Percentiles rank a stretch among this genome's conserved stretches.
phyloP scores from a whole-genome alignment of 2,888 invertebrate genomes.

The Drosophila parthenogenetica region DNA sequence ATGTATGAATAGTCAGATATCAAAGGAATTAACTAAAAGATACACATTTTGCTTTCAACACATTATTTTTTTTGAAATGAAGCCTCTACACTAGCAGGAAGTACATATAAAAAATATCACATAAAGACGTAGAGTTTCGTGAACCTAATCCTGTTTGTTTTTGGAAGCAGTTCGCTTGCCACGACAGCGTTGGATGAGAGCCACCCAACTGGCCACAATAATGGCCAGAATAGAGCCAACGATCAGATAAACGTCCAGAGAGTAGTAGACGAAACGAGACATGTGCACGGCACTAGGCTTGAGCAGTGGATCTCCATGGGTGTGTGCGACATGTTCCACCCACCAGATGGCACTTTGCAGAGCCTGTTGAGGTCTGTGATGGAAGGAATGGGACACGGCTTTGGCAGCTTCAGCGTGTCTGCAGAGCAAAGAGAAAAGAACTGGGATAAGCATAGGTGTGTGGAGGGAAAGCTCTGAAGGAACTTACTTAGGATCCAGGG shows the following conservation, averaged over 20 bases:
- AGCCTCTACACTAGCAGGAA: constrained; percentile 26
- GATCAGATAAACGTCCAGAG: constrained; percentile 80
- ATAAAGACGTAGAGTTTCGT: constrained; percentile 33
- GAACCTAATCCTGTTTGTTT: constrained; percentile 64
- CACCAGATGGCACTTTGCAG: constrained; percentile 88
- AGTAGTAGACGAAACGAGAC: constrained; percentile 82
- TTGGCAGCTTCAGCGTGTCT: constrained; percentile 84
- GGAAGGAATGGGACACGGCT: constrained; percentile 86
- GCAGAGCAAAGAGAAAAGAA: neutral
- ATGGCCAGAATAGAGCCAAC: constrained; percentile 57
- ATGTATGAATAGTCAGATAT: no score
- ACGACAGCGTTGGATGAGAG: constrained; percentile 59
- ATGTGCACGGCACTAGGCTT: constrained; percentile 84
- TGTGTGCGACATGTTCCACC: constrained; percentile 88
- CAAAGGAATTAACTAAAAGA: no score
- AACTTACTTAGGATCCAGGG: constrained; percentile 85
- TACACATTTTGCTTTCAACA: neutral
- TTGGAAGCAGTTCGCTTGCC: constrained; percentile 45
- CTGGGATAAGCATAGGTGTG: no score
- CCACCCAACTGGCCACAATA: constrained; percentile 71
- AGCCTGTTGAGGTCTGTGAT: constrained; percentile 87
- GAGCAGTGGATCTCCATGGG: constrained; percentile 87
- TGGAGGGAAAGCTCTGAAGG: rapidly evolving
- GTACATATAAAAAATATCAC: constrained; percentile 65
- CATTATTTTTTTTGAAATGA: constrained; percentile 17